A percentile compares a stretch with the other conserved stretches of the same genome.
phyloP scores from a whole-genome alignment of 2,113 vertebrate species.

The Channa maculata region DNA sequence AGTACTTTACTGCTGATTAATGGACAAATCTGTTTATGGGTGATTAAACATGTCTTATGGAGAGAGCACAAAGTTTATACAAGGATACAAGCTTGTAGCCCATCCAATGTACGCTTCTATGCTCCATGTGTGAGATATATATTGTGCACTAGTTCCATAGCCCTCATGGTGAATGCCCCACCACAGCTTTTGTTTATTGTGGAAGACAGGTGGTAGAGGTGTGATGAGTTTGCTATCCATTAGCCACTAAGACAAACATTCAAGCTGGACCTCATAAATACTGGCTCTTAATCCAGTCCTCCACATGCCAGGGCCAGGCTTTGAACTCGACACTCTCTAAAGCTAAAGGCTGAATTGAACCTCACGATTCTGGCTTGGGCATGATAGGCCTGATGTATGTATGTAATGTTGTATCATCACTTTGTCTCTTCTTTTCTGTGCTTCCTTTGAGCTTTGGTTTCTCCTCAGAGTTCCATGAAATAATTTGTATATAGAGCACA shows the following conservation, averaged over 20 bases:
- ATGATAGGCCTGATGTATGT: slow-evolving; percentile 45
- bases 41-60: too few relatives aligned
- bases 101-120: not conserved
- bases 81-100: not conserved
- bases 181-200: slow-evolving; percentile 55
- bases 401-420: slow-evolving; percentile 6
- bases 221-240: slow-evolving; percentile 60
- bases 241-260: slow-evolving; percentile 67
- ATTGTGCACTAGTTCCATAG: not conserved
- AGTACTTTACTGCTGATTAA: too few relatives aligned
- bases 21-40: too few relatives aligned
- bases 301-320: slow-evolving; percentile 54
- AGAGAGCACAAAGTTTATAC: not conserved
- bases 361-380: slow-evolving; percentile 27
- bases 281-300: slow-evolving; percentile 71
- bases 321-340: slow-evolving; percentile 56
- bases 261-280: slow-evolving; percentile 66
- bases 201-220: slow-evolving; percentile 63
- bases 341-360: slow-evolving; percentile 73
- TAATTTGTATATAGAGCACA: not conserved
- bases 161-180: slow-evolving; percentile 25
- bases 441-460: slow-evolving; percentile 26
- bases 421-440: slow-evolving; percentile 18
- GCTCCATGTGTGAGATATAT: slow-evolving; percentile 2
- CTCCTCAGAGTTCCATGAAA: not conserved